Evolutionary conservation across 2,113 vertebrate species (phyloP), one percentile per base, ranked within the genome.

Genomic region (Nibea albiflora): DNA sequence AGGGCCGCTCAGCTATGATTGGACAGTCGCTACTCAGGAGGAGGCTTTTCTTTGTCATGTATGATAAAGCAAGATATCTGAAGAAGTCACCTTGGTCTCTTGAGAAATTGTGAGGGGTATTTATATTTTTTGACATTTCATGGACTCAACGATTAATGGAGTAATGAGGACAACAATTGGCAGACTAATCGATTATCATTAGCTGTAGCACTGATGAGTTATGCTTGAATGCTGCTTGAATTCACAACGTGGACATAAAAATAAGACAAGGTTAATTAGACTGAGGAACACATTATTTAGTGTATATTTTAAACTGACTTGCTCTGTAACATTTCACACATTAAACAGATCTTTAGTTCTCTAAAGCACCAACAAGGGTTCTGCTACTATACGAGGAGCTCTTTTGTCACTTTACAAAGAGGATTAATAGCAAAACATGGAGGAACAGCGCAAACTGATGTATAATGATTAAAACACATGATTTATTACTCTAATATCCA

Each of bases 391-490:
- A 61, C 6, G 46, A 52, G 14, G 62, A 46, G 31, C 15, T 14
- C 10, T 19, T 54, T 47, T 64, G 39, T 47, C 19, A 69, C 11
- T 35, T 70, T 20, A 57, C 42, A 56, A 31, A 46, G 7, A 78
- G 3, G 24, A 73, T 11, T 31, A 31, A 53, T 11, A 53, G 15
- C 22, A 35, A n/a, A 77, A 52, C 5, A 44, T 31, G 35, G 15
- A 65, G 15, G 49, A 62, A 47, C 22, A 57, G 31, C 4, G 12
- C 24, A 35, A 44, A 46, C 8, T 73, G 24, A 80, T 73, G 42
- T 52, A 31, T 7, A 63, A 60, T 24, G 4, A 74, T 49, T 87
- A 57, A 53, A 60, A 84, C 63, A 61, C 56, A 76, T 57, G 22
- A 71, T 72, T 22, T 28, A 61, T 26, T 62, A 56, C 42, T 71